These are phyloP conservation scores for Acromyrmex echinatior DNA, from an alignment of 1,140 invertebrate genomes.

Conservation along the genomic window DNA sequence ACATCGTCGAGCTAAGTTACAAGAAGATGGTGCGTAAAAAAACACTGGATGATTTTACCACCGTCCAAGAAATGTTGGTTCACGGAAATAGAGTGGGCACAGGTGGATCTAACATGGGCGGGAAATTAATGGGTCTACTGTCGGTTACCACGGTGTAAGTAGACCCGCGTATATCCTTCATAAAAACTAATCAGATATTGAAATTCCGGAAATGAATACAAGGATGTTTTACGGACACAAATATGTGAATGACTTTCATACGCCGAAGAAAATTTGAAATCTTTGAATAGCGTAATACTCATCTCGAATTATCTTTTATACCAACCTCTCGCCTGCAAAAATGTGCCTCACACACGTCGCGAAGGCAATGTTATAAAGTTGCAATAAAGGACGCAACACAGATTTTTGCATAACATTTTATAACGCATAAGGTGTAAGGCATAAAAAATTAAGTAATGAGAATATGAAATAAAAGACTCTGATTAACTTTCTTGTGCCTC, in stretches of 20 bases:
- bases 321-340: not conserved
- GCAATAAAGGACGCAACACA: too few relatives aligned
- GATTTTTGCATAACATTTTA: too few relatives aligned
- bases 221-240: not conserved
- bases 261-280: not conserved
- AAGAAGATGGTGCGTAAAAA: slow-evolving; percentile 84
- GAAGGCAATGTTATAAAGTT: not conserved
- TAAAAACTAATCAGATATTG: not conserved
- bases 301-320: slow-evolving; percentile 29
- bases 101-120: slow-evolving; percentile 81
- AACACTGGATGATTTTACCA: slow-evolving; percentile 85
- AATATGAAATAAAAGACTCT: too few relatives aligned
- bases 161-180: not conserved
- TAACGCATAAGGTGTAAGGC: too few relatives aligned
- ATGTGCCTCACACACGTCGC: not conserved
- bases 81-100: slow-evolving; percentile 85
- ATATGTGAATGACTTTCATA: not conserved
- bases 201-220: not conserved
- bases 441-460: too few relatives aligned
- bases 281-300: not conserved
- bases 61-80: slow-evolving; percentile 86
- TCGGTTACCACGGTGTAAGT: slow-evolving; percentile 87
- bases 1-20: slow-evolving; percentile 81
- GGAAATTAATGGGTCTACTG: slow-evolving; percentile 86
- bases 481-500: too few relatives aligned